A percentile compares a stretch with the other conserved stretches of the same genome.
These are phyloP conservation scores for Trididemnum miniatum DNA, from an alignment of 23 tunicate species.

Conservation along the genomic window DNA sequence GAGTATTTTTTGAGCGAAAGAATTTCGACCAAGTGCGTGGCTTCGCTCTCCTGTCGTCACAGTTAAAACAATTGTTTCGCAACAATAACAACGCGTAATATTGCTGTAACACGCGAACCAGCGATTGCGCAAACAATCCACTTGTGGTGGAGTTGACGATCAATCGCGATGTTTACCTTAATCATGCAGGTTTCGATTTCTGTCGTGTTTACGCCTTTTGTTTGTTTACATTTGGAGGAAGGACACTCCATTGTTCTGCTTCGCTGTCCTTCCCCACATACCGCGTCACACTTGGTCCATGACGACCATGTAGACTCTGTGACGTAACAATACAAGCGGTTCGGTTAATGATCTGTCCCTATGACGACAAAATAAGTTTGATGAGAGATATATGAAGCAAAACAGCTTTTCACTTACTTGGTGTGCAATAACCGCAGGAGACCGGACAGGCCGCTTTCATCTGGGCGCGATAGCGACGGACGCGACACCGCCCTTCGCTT, in stretches of 20 bases:
- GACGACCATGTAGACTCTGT: conserved; percentile 25
- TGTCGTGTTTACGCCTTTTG: background rate
- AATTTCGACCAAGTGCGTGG: no score
- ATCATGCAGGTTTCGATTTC: conserved; percentile 37
- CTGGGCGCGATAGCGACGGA: conserved; percentile 21
- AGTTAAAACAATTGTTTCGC: no score
- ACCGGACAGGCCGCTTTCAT: conserved; percentile 34
- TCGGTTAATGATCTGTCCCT: no score
- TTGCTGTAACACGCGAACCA: no score
- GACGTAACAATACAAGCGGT: no score
- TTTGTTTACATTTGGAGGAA: background rate
- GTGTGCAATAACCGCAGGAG: conserved; percentile 45
- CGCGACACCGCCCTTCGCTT: conserved; percentile 19
- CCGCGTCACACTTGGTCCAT: conserved; percentile 34
- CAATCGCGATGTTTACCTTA: background rate
- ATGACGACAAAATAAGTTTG: no score
- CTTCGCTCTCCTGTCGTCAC: no score
- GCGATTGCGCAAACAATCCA: no score
- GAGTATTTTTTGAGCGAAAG: no score
- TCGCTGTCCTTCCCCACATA: conserved; percentile 41
- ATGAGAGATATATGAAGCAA: background rate
- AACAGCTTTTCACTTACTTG: conserved; percentile 23
- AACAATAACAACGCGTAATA: no score
- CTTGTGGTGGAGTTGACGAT: no score
- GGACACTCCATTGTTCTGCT: conserved; percentile 37